These are phyloP conservation scores for Aphidius colemani DNA, from an alignment of 2,888 invertebrate genomes.

Conservation along the genomic window DNA sequence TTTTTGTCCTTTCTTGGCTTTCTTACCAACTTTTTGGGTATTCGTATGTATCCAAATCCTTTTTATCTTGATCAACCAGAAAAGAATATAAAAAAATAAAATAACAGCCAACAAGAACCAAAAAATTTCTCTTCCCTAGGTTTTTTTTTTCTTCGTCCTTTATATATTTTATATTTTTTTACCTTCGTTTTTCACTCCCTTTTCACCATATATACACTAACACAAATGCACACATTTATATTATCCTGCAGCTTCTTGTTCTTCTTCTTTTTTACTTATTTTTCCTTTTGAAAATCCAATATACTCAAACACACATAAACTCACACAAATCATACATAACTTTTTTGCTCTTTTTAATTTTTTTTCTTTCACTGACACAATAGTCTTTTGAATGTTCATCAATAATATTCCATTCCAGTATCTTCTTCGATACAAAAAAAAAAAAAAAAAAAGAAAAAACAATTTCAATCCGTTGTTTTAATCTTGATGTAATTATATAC, in stretches of 20 bases:
- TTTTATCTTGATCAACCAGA: not conserved
- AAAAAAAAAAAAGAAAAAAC: no score
- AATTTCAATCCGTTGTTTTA: no score
- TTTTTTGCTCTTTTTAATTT: no score
- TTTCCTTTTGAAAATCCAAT: no score
- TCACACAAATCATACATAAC: no score
- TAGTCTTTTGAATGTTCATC: no score
- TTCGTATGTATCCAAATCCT: conserved; percentile 11
- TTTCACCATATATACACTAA: conserved; percentile 3
- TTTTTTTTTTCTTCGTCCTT: not conserved
- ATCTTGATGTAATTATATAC: no score
- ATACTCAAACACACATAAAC: no score
- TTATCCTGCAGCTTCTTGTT: conserved; percentile 1
- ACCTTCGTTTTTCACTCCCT: conserved; percentile 12
- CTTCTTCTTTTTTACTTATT: not conserved
- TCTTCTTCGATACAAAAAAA: no score
- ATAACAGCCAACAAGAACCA: not conserved
- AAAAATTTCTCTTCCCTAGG: not conserved
- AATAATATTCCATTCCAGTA: no score
- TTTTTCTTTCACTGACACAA: no score
- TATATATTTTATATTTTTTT: conserved; percentile 15
- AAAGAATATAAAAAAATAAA: no score
- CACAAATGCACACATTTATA: conserved; percentile 9
- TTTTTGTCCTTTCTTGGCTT: conserved; percentile 25
- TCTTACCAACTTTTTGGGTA: conserved; percentile 6